Conservation (phyloP, 2,797 vertebrate species). For the Pterois miles region DNA sequence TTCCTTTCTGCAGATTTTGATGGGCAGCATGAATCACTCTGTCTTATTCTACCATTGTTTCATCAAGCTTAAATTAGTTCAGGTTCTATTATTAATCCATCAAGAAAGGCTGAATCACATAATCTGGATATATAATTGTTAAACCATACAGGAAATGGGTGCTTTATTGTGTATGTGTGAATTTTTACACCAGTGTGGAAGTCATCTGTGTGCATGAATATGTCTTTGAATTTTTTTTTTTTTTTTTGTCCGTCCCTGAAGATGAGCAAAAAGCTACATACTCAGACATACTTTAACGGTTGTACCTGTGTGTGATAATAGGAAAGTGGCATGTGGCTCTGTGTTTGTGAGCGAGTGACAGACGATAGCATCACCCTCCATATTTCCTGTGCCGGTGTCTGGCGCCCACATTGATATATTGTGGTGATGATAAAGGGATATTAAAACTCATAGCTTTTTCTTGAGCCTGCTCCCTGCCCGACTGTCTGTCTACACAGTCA, state of each 20-base stretch:
- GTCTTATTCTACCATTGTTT: slow-evolving; percentile 25
- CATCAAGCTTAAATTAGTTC: slow-evolving; percentile 32
- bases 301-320: slow-evolving; percentile 9
- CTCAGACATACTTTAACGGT: neutral
- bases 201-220: neutral
- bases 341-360: slow-evolving; percentile 34
- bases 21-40: slow-evolving; percentile 46
- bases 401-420: slow-evolving; percentile 62
- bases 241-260: neutral
- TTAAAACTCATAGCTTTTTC: slow-evolving; percentile 69
- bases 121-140: neutral
- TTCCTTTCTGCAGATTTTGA: slow-evolving; percentile 25
- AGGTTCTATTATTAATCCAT: slow-evolving; percentile 33
- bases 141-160: slow-evolving; percentile 1
- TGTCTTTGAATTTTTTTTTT: neutral
- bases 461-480: slow-evolving; percentile 29
- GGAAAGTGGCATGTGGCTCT: slow-evolving; percentile 6
- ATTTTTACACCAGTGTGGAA: neutral
- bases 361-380: slow-evolving; percentile 62
- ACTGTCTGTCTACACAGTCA: slow-evolving; percentile 43
- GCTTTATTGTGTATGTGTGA: neutral
- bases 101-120: slow-evolving; percentile 29
- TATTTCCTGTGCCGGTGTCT: slow-evolving; percentile 70
- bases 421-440: slow-evolving; percentile 69
- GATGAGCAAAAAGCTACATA: neutral